Evolutionary conservation across 2,888 invertebrate species (phyloP), one percentile per base, ranked within the genome.

Genomic region (Epinotia nisella): DNA sequence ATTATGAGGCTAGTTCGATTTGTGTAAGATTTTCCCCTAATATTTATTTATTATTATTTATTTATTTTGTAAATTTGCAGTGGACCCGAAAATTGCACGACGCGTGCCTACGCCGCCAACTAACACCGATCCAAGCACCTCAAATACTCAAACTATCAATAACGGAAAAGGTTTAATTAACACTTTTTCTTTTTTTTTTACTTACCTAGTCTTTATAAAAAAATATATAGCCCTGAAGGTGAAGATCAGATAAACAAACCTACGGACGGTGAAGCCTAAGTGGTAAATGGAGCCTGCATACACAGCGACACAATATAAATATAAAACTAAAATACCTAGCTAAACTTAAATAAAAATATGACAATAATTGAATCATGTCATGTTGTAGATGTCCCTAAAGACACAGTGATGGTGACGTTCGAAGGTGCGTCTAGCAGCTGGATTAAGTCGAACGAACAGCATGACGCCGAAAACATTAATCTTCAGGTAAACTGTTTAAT

Each of bases 341-440:
- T 29, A 9, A 35, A 9, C 9, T 35, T 35, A 35, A 35, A 7
- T 35, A 35, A 35, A 35, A 9, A 35, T 35, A 35, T 45, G 3
- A 15, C 4, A 15, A 5, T n/a, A 5, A 15, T 45, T 49, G 11
- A 17, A 62, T 17, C n/a, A n/a, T n/a, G n/a, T n/a, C 2, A 56
- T 17, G 45, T 65, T 67, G 19, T 76, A 85, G 85, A 81, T 55
- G 70, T 76, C 24, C 74, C 76, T 64, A 86, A 82, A 65, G 81
- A 84, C 53, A 81, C 85, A 76, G 77, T 82, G 41, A 83, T 83
- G 13, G 83, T 90, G n/a, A 84, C 83, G 66, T 90, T 95, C 76
- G 86, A 90, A 65, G 84, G 91, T 61, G 93, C 94, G 3, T 89
- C 84, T 45, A 94, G 94, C 68, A 91, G 89, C 76, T 95, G 95